phyloP scores from a whole-genome alignment of 2,888 invertebrate species.

The Itoplectis maculator region DNA sequence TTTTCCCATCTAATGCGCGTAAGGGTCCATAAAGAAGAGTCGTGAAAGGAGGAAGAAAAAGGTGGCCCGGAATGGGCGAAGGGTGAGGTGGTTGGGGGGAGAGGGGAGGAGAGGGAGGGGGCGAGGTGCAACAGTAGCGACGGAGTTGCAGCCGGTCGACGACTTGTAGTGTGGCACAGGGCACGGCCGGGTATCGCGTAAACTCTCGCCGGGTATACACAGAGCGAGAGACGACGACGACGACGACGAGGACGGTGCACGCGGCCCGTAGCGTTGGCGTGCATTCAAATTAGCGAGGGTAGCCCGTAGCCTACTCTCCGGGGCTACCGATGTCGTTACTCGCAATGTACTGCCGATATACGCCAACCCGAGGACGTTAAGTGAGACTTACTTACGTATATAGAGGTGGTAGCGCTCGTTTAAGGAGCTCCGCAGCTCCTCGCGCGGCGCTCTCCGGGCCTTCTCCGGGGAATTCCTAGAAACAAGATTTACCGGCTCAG shows the following conservation, averaged over 20 bases:
- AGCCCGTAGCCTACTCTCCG: slow-evolving; percentile 56
- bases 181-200: slow-evolving; percentile 57
- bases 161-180: slow-evolving; percentile 50
- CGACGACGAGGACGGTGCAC: not conserved
- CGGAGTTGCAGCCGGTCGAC: slow-evolving; percentile 58
- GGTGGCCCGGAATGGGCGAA: too few species aligned
- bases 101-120: slow-evolving; percentile 65
- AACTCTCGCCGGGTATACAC: slow-evolving; percentile 48
- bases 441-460: not conserved
- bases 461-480: slow-evolving; percentile 33
- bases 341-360: slow-evolving; percentile 68
- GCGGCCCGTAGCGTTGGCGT: slow-evolving; percentile 59
- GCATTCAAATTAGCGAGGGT: slow-evolving; percentile 69
- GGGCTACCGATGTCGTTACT: slow-evolving; percentile 69
- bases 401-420: slow-evolving; percentile 42
- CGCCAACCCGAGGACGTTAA: slow-evolving; percentile 66
- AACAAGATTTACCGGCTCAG: slow-evolving; percentile 35
- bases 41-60: slow-evolving; percentile 64
- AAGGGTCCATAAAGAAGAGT: slow-evolving; percentile 65
- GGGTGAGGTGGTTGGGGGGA: too few species aligned
- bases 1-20: slow-evolving; percentile 52
- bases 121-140: slow-evolving; percentile 53
- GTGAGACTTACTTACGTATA: slow-evolving; percentile 68
- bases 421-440: slow-evolving; percentile 47
- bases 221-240: slow-evolving; percentile 4